These are phyloP conservation scores for Lateolabrax maculatus DNA, from an alignment of 2,797 vertebrate genomes.

Conservation along the genomic window DNA sequence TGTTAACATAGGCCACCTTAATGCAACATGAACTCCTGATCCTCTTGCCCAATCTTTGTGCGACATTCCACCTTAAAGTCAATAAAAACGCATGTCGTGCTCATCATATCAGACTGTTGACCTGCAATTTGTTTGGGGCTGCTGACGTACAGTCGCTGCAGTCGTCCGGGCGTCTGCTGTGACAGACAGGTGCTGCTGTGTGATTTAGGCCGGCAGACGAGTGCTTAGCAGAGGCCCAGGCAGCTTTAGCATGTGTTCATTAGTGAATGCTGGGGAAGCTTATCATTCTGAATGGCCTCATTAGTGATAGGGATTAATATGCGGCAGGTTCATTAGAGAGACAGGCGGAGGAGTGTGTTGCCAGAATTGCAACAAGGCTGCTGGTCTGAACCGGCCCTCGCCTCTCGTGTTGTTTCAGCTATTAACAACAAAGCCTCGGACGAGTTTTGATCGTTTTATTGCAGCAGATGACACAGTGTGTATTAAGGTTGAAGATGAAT, in stretches of 20 bases:
- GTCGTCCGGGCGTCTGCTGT: conserved; percentile 37
- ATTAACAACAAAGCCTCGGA: conserved; percentile 45
- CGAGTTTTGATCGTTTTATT: conserved; percentile 38
- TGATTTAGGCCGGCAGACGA: conserved; percentile 45
- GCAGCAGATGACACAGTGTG: conserved; percentile 12
- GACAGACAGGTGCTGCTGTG: conserved; percentile 64
- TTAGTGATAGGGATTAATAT: conserved; percentile 84
- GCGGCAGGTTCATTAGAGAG: conserved; percentile 82
- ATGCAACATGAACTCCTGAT: background rate
- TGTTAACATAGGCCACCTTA: background rate
- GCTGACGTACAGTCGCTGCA: background rate
- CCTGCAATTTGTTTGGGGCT: conserved; percentile 12
- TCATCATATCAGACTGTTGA: background rate
- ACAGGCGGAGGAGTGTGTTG: conserved; percentile 65
- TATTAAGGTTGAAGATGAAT: conserved; percentile 21
- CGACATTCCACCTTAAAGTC: conserved; percentile 11
- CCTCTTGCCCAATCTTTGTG: background rate
- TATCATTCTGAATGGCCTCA: conserved; percentile 84
- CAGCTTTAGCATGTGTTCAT: conserved; percentile 82
- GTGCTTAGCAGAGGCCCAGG: conserved; percentile 62
- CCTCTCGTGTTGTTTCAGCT: conserved; percentile 51
- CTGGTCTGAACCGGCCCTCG: conserved; percentile 37
- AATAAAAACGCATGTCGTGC: background rate
- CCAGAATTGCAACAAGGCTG: conserved; percentile 75
- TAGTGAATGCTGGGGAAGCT: conserved; percentile 79